Base-by-base conservation (phyloP, 2,113 vertebrate species). In the Myiozetetes cayanensis region DNA sequence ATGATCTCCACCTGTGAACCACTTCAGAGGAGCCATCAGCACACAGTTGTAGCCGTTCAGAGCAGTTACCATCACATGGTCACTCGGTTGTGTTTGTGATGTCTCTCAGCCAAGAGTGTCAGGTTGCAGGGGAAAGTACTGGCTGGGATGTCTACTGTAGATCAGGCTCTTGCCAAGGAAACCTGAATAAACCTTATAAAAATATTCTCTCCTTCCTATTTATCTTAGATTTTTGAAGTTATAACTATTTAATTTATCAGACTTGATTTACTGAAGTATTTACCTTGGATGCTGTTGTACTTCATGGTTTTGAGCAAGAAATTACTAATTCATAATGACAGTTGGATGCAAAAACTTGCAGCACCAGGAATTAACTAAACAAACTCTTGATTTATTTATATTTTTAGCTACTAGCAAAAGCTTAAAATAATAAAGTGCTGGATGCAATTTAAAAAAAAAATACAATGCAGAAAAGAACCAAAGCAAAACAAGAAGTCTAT, bases 101-200 rank as follows among this genome's bases (percentile, higher is more conserved):
- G 96, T 91, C 85, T 97, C 95, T 93, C 89, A 94, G 96, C 97
- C 96, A 97, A 97, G 89, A 97, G 95, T 77, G 96, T 98, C 97
- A 93, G 87, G 79, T 97, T 97, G 96, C 97, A 96, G 70, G 77
- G 75, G 89, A 94, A 90, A 91, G 93, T 90, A 55, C 92, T 95
- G 95, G 89, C 82, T 68, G 61, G 89, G 89, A 87, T 93, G 89
- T 94, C 95, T 95, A 70, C 86, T 96, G 92, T 93, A 97, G 90
- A 55, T 39, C 23, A 43, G 90, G 74, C 19, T 90, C 78, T 95
- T 97, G 96, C 97, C 97, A 97, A 96, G 83, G 87, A 95, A 95
- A 96, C 96, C 94, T 92, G 96, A 98, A 96, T 94, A 96, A 97
- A 96, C 95, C 90, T 61, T 71, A 72, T 24, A 75, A 90, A 95